Evolutionary conservation across 2,113 vertebrate genomes (phyloP), one percentile per base, ranked within the genome.

Genomic region (Amphiprion percula): DNA sequence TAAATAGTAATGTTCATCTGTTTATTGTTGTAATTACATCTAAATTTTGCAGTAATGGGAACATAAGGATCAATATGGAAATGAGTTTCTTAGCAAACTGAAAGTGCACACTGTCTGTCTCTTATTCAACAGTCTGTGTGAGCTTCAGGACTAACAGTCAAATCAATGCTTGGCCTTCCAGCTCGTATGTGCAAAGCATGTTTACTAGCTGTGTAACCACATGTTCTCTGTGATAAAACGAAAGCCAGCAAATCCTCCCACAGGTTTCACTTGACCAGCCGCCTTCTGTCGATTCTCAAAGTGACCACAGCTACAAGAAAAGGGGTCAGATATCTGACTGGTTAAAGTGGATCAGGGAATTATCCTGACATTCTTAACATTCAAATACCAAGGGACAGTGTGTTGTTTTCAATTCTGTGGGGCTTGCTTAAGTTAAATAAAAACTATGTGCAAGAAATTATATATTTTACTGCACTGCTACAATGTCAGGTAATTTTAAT

Each of bases 201-300:
- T 67, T 55, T 44, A 33, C 54, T 1, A 50, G 54, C 33, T 26
- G 28, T 76, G 63, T 19, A 19, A 74, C 55, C 55, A 56, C 17
- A 65, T 68, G 63, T 49, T 69, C 1, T 37, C 21, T 46, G 52
- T 60, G 37, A 46, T 11, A 12, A 62, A 59, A 56, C 46, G 44
- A 30, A 19, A 76, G 39, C 9, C 75, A 33, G 37, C 49, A 55
- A 55, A 64, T 77, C 12, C n/a, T 61, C 30, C 10, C 56, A 53
- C 61, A 64, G 23, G 37, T 69, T 80, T 10, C 56, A 62, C 61
- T 68, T 61, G 8, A 80, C 54, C 17, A 68, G 19, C 8, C 21
- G 21, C 28, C 37, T 52, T 64, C 75, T 46, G 61, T 54, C 28
- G 23, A 0, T n/a, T 55, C 19, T 16, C 21, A 58, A 67, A 79